A percentile compares a stretch with the other conserved stretches of the same genome.
These are phyloP conservation scores for Mayetiola destructor DNA, from an alignment of 2,888 invertebrate species.

Conservation along the genomic window DNA sequence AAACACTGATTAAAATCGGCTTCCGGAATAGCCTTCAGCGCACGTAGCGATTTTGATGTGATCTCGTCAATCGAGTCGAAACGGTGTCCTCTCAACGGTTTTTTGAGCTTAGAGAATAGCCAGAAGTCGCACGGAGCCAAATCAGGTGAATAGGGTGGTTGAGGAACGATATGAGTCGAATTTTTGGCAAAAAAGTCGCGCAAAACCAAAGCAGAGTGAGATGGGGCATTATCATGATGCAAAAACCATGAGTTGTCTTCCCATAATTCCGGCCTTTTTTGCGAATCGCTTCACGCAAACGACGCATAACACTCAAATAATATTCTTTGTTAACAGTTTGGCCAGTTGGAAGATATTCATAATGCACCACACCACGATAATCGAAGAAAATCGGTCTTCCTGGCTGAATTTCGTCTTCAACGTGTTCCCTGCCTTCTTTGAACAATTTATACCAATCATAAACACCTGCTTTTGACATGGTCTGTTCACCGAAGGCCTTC, in stretches of 20 bases:
- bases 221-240: slow-evolving; percentile 18
- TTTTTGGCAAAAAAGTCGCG: slow-evolving; percentile 20
- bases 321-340: neutral
- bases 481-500: slow-evolving; percentile 2
- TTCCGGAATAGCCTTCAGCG: neutral
- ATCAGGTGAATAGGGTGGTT: neutral
- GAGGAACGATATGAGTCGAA: neutral
- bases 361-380: slow-evolving; percentile 13
- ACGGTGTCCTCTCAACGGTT: slow-evolving; percentile 5
- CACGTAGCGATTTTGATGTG: neutral
- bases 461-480: slow-evolving; percentile 15
- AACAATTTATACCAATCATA: slow-evolving; percentile 17
- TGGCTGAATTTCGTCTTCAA: slow-evolving; percentile 20
- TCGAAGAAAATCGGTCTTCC: slow-evolving; percentile 15
- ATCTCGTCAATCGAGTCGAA: slow-evolving; percentile 5
- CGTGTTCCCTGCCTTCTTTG: slow-evolving; percentile 20
- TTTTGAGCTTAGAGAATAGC: slow-evolving; percentile 7
- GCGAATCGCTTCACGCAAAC: neutral
- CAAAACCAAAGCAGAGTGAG: slow-evolving; percentile 21
- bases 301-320: neutral
- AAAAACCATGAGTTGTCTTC: too few species aligned
- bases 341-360: slow-evolving; percentile 13
- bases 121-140: neutral
- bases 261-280: neutral
- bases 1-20: neutral